Conservation (phyloP, 2,797 vertebrate genomes). For the Gorsachius magnificus region DNA sequence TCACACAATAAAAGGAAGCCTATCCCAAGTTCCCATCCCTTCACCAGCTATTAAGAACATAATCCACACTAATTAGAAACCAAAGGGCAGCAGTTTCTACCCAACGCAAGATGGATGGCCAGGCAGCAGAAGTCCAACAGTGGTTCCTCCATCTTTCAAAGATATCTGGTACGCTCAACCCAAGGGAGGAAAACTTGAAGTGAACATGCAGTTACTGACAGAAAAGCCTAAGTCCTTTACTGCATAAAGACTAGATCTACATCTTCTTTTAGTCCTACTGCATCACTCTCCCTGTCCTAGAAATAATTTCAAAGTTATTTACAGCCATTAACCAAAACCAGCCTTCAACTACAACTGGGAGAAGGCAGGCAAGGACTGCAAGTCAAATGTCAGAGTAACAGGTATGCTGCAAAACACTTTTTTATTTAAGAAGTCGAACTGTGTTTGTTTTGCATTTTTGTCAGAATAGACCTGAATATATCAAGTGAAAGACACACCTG, state of each 20-base stretch:
- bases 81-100: constrained; percentile 41
- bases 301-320: not conserved
- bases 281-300: not conserved
- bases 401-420: not conserved
- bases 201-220: not conserved
- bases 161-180: fast-evolving
- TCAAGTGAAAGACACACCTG: not conserved
- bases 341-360: not conserved
- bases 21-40: constrained; percentile 52
- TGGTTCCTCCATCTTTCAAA: not conserved
- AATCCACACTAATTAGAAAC: constrained; percentile 54
- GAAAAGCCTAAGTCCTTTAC: not conserved
- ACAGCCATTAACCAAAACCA: not conserved
- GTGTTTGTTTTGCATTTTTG: not conserved
- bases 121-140: not conserved
- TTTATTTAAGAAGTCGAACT: not conserved
- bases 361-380: not conserved
- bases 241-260: not conserved
- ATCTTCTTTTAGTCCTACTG: not conserved
- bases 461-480: not conserved
- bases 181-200: not conserved
- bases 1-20: constrained; percentile 66
- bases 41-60: constrained; percentile 33
- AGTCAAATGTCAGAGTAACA: fast-evolving
- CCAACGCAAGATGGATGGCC: not conserved